Evolutionary conservation across 2,797 vertebrate species (phyloP).

Genomic region (Tamandua tetradactyla): DNA sequence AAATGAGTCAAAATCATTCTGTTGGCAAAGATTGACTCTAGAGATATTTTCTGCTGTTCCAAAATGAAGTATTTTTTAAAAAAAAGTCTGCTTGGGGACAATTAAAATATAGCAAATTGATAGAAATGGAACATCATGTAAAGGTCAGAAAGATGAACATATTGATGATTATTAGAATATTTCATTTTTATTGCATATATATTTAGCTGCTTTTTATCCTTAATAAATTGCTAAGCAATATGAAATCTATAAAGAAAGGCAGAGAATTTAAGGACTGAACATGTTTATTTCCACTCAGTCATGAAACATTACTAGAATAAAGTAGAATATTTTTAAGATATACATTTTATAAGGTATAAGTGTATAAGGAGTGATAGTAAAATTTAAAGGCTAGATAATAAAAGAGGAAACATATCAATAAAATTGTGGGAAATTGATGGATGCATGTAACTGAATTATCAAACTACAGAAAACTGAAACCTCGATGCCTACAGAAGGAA

Average conservation of each 20-base stretch:
- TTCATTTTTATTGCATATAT: background rate
- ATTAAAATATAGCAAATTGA: background rate
- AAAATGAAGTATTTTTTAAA: background rate
- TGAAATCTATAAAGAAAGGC: background rate
- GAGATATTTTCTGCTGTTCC: background rate
- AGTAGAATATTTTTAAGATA: background rate
- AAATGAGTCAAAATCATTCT: background rate
- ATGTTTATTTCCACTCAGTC: background rate
- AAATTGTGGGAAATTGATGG: background rate
- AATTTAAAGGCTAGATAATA: background rate
- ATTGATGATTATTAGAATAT: background rate
- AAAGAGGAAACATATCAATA: background rate
- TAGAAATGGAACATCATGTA: background rate
- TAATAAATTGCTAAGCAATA: background rate
- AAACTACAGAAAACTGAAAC: background rate
- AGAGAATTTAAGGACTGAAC: background rate
- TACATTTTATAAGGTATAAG: background rate
- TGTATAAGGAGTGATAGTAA: background rate
- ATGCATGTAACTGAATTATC: background rate
- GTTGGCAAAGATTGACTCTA: background rate
- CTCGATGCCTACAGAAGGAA: background rate
- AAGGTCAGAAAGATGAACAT: background rate
- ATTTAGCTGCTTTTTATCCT: background rate
- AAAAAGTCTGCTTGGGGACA: background rate
- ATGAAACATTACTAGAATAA: background rate